Conservation (phyloP, 2,113 vertebrate species). For the Cardinalis cardinalis region DNA sequence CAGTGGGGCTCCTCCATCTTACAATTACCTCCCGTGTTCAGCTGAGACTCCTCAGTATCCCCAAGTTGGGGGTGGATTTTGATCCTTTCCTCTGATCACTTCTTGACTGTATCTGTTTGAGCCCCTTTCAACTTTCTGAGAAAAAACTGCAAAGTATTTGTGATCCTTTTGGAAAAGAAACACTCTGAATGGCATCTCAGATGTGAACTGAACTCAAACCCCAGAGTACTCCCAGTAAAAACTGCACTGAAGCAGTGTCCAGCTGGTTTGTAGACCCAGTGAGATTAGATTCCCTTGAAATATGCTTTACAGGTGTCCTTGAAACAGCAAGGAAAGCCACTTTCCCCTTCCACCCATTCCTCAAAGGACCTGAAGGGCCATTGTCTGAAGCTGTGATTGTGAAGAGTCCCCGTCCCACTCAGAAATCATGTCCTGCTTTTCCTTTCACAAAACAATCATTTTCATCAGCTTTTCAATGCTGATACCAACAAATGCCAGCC, state of each 20-base stretch:
- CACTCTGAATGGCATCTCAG: background rate
- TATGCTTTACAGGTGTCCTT: background rate
- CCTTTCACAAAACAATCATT: background rate
- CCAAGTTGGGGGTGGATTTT: background rate
- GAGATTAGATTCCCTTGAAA: background rate
- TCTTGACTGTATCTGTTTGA: background rate
- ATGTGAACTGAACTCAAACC: background rate
- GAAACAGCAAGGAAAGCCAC: background rate
- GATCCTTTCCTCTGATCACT: background rate
- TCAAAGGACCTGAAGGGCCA: background rate
- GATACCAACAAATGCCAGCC: background rate
- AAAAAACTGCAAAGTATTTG: background rate
- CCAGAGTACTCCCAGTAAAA: background rate
- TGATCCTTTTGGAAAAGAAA: background rate
- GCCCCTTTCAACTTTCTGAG: background rate
- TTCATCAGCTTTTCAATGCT: background rate
- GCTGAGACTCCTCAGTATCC: background rate
- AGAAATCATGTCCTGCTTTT: background rate
- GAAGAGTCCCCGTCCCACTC: background rate
- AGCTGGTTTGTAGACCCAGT: background rate
- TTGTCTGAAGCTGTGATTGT: fast-evolving
- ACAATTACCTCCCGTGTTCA: background rate
- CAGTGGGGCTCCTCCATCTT: background rate
- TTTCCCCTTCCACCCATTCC: background rate
- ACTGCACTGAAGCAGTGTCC: background rate